Evolutionary conservation across 2,797 vertebrate species (phyloP).

Genomic region (Falco rusticolus): DNA sequence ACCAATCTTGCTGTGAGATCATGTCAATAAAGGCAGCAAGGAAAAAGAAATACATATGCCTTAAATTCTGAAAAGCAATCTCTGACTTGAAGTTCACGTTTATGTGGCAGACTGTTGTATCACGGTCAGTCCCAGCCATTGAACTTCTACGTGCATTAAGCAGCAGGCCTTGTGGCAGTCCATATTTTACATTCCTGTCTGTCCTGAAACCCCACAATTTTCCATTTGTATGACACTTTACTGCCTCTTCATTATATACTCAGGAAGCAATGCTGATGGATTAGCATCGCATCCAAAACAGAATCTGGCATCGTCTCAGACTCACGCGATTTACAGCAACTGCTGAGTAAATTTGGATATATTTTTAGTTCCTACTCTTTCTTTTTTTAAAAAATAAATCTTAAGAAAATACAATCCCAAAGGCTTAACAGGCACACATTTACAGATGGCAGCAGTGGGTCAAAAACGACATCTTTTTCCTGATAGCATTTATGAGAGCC

Average conservation of each 20-base stretch:
- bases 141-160: neutral
- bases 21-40: neutral
- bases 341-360: neutral
- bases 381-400: conserved; percentile 19
- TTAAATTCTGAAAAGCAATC: neutral
- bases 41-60: neutral
- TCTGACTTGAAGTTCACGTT: neutral
- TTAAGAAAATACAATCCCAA: conserved; percentile 15
- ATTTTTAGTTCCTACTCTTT: conserved; percentile 14
- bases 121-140: neutral
- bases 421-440: conserved; percentile 14
- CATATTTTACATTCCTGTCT: neutral
- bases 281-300: neutral
- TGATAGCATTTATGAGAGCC: conserved; percentile 50
- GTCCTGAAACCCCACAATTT: neutral
- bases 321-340: conserved; percentile 10
- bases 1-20: neutral
- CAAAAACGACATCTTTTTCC: conserved; percentile 31
- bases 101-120: neutral
- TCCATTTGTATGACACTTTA: conserved; percentile 10
- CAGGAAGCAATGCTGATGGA: conserved; percentile 20
- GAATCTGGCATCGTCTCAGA: conserved; percentile 17
- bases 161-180: neutral
- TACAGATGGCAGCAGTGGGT: conserved; percentile 45
- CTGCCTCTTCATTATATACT: conserved; percentile 18